phyloP scores from a whole-genome alignment of 2,888 invertebrate genomes.

The Eurytoma californica region DNA sequence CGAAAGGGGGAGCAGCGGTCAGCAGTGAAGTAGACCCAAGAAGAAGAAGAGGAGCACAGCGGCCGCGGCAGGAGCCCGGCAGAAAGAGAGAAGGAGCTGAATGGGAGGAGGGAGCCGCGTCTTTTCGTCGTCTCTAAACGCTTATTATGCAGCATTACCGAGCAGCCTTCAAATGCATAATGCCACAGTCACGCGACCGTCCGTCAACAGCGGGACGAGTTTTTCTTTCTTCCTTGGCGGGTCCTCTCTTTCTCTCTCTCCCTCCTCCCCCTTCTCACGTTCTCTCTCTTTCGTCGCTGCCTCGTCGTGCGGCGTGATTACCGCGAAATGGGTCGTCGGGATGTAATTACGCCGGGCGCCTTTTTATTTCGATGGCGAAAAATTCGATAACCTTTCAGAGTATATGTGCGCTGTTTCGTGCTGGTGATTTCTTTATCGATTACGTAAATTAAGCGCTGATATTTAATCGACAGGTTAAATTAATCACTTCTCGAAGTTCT shows the following conservation, averaged over 20 bases:
- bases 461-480: too few relatives aligned
- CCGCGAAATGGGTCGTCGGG: constrained; percentile 47
- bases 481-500: too few relatives aligned
- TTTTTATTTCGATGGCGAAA: constrained; percentile 38
- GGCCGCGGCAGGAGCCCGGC: constrained; percentile 17
- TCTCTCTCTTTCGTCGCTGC: constrained; percentile 6
- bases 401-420: neutral
- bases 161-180: constrained; percentile 63
- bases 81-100: constrained; percentile 50
- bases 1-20: constrained; percentile 4
- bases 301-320: constrained; percentile 42
- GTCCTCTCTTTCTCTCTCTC: constrained; percentile 49
- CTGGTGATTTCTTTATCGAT: too few relatives aligned
- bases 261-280: constrained; percentile 21
- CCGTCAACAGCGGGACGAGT: constrained; percentile 54
- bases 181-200: constrained; percentile 69
- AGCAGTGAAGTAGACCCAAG: constrained; percentile 48
- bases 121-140: constrained; percentile 68
- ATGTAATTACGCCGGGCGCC: constrained; percentile 34
- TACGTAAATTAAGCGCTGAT: too few relatives aligned
- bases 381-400: constrained; percentile 38
- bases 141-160: constrained; percentile 69
- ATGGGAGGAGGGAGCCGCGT: constrained; percentile 56
- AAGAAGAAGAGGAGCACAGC: constrained; percentile 26
- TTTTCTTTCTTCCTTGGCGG: constrained; percentile 48